phyloP scores from a whole-genome alignment of 1,140 invertebrate genomes.

The Cotesia vestalis region DNA sequence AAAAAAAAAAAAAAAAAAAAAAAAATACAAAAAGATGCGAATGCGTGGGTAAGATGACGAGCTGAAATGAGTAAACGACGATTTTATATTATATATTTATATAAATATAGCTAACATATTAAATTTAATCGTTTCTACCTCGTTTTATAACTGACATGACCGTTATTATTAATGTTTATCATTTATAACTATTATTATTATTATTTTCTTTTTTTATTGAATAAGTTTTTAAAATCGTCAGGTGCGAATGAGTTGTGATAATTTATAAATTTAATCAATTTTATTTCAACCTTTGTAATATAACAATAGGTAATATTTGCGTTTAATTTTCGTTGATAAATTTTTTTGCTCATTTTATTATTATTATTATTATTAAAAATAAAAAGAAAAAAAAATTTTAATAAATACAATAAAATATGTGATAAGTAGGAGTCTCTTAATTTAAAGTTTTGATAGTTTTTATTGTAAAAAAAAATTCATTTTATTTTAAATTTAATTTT shows the following conservation, averaged over 20 bases:
- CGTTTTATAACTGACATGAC: constrained; percentile 22
- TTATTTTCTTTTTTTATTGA: not conserved
- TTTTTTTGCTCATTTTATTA: constrained; percentile 40
- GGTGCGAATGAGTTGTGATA: constrained; percentile 33
- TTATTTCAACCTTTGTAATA: constrained; percentile 18
- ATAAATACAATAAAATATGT: constrained; percentile 33
- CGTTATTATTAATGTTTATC: constrained; percentile 24
- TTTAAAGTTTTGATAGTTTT: constrained; percentile 31
- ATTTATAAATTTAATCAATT: constrained; percentile 9
- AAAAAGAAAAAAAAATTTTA: not conserved
- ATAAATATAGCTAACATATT: constrained; percentile 14
- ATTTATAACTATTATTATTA: no score
- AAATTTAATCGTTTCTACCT: constrained; percentile 32
- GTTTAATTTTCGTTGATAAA: constrained; percentile 14
- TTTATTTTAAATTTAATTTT: not conserved
- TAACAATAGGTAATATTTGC: not conserved
- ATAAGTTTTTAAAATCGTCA: constrained; percentile 14
- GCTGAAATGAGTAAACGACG: not conserved
- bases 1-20: not conserved
- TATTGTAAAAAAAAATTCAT: constrained; percentile 5
- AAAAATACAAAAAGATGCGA: not conserved
- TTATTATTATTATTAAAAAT: no score
- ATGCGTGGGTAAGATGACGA: constrained; percentile 14
- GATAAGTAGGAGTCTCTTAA: constrained; percentile 37
- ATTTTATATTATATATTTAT: constrained; percentile 21